Base-by-base conservation (phyloP, 1,140 invertebrate genomes). In the Camponotus floridanus region DNA sequence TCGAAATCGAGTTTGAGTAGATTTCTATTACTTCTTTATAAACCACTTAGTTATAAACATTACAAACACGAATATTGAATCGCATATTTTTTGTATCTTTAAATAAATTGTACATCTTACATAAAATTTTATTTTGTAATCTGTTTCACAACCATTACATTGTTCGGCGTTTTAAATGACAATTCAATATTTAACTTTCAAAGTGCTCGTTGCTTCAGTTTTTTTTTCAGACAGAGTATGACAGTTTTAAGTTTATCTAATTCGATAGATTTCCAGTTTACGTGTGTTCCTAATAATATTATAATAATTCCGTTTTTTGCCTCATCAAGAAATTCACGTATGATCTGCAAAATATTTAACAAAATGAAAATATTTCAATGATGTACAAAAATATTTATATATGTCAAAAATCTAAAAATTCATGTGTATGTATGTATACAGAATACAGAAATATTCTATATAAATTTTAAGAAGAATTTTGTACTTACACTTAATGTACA, bases 81-180 rank as follows among this genome's bases (percentile, higher is more conserved):
- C 26, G 26, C 26, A 26, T 26, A 26, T 73, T 55, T 71, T 33
- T 36, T 7, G 15, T 51, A 31, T 15, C 8, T 73, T 57, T 15
- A 18, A 55, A 8, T 45, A 15, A 55, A 73, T 62, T 1, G 1
- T 11, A 3, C 11, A 55, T 39, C 95, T 94, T 91, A 96, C 96
- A 94, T 74, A 97, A 92, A 80, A 97, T 92, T 85, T 96, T 96
- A 81, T 95, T 94, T 88, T 97, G 97, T 0, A 96, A 97, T 90
- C 96, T 97, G 97, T 84, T 95, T 96, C 3, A 95, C 93, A 45
- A 96, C 93, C 80, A 95, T 93, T 13, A 97, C 95, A 91, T 97
- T 97, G 2, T 94, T 80, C 0, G 96, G 94, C 65, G n/a, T 96
- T 95, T 18, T 92, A 91, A 65, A 36, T 36, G 76, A 9, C 15